phyloP scores from a whole-genome alignment of 2,797 vertebrate genomes.

The Chaetodon trifasciatus region DNA sequence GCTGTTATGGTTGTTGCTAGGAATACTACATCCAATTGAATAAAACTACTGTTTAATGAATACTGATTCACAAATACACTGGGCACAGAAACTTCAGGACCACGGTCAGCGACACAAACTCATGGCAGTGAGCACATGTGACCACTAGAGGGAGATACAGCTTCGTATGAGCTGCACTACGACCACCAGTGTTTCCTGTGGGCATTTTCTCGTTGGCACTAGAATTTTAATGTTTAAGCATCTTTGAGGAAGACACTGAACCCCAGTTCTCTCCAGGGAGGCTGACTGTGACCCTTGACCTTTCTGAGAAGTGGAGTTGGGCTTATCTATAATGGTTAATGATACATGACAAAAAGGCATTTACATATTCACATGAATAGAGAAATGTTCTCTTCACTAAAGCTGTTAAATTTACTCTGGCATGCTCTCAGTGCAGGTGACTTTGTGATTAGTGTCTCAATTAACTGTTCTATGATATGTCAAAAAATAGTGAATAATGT shows the following conservation, averaged over 20 bases:
- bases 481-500: too few relatives aligned
- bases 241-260: not conserved
- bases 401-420: not conserved
- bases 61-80: not conserved
- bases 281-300: not conserved
- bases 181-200: not conserved
- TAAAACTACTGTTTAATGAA: not conserved
- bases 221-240: not conserved
- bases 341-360: not conserved
- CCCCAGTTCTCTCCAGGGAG: not conserved
- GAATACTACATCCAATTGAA: not conserved
- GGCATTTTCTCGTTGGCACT: not conserved
- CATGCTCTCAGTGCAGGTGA: not conserved
- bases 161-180: not conserved
- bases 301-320: not conserved
- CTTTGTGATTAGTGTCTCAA: not conserved
- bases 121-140: not conserved
- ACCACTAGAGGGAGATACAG: constrained; percentile 44
- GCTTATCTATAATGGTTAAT: not conserved
- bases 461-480: too few relatives aligned
- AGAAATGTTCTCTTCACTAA: not conserved
- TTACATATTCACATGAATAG: not conserved
- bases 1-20: not conserved
- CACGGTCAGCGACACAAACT: constrained; percentile 56
- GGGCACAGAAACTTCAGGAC: constrained; percentile 53